Base-by-base conservation (phyloP, 2,113 vertebrate genomes). In the Albula glossodonta region DNA sequence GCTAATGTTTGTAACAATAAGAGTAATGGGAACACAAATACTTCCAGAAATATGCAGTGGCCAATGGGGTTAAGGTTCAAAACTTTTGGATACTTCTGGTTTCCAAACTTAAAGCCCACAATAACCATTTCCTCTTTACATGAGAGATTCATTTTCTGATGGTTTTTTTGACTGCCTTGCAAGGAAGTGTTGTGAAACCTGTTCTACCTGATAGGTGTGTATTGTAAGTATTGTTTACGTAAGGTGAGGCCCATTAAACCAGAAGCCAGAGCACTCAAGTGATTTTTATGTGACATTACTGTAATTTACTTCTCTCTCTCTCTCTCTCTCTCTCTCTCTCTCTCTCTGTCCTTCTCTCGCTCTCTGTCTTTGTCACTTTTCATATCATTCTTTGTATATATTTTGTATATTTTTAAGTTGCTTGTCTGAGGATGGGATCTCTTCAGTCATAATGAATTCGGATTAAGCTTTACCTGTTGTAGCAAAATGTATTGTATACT, bases 171-270 rank as follows among this genome's bases (percentile, higher is more conserved):
- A 31, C n/a, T 9, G 2, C 8, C 25, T 25, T 5, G 17, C n/a
- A 22, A 70, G 63, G 2, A 7, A 9, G 70, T 74, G 70, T 31
- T 74, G 70, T 31, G n/a, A 74, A 74, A 74, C 70, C 70, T 74
- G 70, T 74, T 74, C 70, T 66, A 41, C 31, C 19, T 74, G 70
- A 31, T 74, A 74, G 70, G 70, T 74, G 70, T 74, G 70, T 74
- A 22, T 74, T 41, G 31, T 8, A 2, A 10, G n/a, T 74, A n/a
- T 10, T 74, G 70, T n/a, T 74, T 74, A 11, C 70, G 22, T 25
- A 74, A 74, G 70, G 70, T 74, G 70, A n/a, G 70, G 9, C 70
- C 70, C 15, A 66, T 31, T 74, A 74, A 74, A 74, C n/a, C n/a
- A 9, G 70, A 31, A 66, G 22, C 60, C 22, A 41, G 31, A 41